These are phyloP conservation scores for Acronicta psi DNA, from an alignment of 2,888 invertebrate species.

Conservation along the genomic window DNA sequence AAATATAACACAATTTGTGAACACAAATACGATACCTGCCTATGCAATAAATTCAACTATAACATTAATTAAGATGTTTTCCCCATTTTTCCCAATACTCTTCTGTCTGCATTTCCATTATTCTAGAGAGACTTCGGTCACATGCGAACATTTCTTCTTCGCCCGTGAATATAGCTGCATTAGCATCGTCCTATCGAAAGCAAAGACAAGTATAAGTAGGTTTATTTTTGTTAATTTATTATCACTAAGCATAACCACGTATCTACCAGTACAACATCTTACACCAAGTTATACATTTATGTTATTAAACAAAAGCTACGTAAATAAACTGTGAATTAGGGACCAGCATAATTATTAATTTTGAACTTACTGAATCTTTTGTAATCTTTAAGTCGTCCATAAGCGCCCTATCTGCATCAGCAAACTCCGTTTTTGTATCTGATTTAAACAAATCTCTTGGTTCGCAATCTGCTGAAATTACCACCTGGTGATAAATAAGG, in stretches of 20 bases:
- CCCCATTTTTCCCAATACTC: conserved; percentile 97
- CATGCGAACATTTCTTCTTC: conserved; percentile 99
- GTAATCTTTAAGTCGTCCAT: conserved; percentile 98
- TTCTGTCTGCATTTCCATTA: conserved; percentile 98
- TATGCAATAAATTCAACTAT: conserved; percentile 13
- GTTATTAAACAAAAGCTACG: too few species aligned
- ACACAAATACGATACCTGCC: conserved; percentile 26
- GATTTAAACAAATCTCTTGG: conserved; percentile 93
- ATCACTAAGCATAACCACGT: too few species aligned
- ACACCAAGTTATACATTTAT: too few species aligned
- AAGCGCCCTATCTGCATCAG: conserved; percentile 94
- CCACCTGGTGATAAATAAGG: conserved; percentile 91
- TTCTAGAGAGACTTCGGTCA: conserved; percentile 97
- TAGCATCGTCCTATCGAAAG: conserved; percentile 90
- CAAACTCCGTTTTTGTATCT: conserved; percentile 84
- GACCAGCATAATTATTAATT: background rate
- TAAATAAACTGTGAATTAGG: too few species aligned
- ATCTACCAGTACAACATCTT: too few species aligned
- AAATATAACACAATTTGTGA: conserved; percentile 16
- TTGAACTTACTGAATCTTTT: conserved; percentile 90
- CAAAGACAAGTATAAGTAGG: too few species aligned
- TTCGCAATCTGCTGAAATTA: conserved; percentile 94
- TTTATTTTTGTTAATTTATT: too few species aligned
- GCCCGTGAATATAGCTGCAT: conserved; percentile 98
- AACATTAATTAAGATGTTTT: conserved; percentile 72